Conservation (phyloP, 2,888 invertebrate species). For the Atethmia centrago region DNA sequence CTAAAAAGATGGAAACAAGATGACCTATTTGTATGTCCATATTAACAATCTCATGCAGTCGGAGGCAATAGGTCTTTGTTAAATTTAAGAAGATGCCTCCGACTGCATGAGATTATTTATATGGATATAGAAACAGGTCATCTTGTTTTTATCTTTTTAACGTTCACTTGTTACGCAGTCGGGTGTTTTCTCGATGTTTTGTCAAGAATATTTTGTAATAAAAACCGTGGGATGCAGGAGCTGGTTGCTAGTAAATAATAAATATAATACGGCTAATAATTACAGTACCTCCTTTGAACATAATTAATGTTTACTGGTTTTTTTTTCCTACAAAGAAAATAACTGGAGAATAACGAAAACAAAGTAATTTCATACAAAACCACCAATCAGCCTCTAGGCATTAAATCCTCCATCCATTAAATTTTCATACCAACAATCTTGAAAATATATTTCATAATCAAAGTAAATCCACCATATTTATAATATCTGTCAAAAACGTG, state of each 20-base stretch:
- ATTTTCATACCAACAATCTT: slow-evolving; percentile 27
- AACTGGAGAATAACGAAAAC: slow-evolving; percentile 7
- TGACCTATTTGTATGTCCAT: no score
- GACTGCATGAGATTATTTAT: no score
- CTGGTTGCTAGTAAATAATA: neutral
- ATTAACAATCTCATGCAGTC: no score
- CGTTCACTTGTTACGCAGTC: no score
- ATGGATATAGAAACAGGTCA: no score
- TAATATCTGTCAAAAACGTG: slow-evolving; percentile 67
- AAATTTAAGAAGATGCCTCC: no score
- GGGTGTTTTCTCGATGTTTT: no score
- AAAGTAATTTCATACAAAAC: slow-evolving; percentile 18
- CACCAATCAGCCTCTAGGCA: slow-evolving; percentile 9
- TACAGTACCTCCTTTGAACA: neutral
- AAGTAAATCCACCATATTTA: slow-evolving; percentile 74
- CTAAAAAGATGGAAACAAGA: no score
- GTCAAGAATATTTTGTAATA: no score
- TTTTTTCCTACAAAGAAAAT: neutral
- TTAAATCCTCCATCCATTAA: slow-evolving; percentile 20
- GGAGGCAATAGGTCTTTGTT: no score
- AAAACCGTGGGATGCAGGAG: no score
- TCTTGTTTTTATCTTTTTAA: no score
- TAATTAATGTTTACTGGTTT: neutral
- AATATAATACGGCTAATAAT: neutral
- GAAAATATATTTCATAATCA: slow-evolving; percentile 53